Evolutionary conservation across 2,888 invertebrate species (phyloP).

Genomic region (Drosophila buzzatii): DNA sequence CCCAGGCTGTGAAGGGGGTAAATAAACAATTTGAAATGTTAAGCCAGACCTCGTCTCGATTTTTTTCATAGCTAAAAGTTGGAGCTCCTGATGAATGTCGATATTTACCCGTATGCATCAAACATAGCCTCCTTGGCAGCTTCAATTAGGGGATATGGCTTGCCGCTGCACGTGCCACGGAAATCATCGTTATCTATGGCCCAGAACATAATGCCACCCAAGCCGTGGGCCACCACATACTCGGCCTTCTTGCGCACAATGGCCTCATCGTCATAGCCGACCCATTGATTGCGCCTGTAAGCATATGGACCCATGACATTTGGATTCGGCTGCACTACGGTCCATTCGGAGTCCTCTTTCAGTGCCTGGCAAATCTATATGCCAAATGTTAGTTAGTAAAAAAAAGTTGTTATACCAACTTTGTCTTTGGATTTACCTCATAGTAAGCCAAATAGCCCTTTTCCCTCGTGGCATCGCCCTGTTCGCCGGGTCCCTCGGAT

Average conservation of each 20-base stretch:
- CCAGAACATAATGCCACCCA: conserved; percentile 90
- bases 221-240: conserved; percentile 92
- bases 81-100: not conserved
- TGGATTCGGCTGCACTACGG: conserved; percentile 92
- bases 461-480: conserved; percentile 96
- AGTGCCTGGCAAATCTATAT: conserved; percentile 93
- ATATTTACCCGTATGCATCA: conserved; percentile 87
- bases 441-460: conserved; percentile 97
- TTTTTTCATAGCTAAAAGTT: no score
- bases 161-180: conserved; percentile 94
- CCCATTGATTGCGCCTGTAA: conserved; percentile 95
- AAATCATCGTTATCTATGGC: conserved; percentile 98
- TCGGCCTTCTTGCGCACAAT: conserved; percentile 93
- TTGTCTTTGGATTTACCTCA: conserved; percentile 87
- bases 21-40: not conserved
- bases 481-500: conserved; percentile 95
- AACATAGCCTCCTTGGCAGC: conserved; percentile 94
- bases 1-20: conserved; percentile 67
- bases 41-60: not conserved
- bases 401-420: no score
- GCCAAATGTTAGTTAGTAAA: not conserved
- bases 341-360: conserved; percentile 91
- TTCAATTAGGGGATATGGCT: conserved; percentile 95
- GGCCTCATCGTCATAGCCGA: conserved; percentile 95
- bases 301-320: conserved; percentile 96